Evolutionary conservation across 1,140 invertebrate species (phyloP), one percentile per base, ranked within the genome.

Genomic region (Drosophila pruinosa): DNA sequence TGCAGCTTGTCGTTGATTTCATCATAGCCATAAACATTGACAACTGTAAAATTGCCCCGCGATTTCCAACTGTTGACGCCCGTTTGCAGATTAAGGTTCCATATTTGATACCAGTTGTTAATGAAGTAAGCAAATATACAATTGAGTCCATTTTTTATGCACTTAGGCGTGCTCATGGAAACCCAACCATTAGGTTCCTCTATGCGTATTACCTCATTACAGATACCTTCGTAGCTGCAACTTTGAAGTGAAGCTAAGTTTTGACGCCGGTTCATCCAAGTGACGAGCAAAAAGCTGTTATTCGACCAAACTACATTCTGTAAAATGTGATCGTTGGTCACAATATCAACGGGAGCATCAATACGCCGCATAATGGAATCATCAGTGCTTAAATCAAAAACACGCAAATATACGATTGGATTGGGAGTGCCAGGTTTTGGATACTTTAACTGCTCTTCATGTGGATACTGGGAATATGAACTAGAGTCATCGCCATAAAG

Each of bases 191-290:
- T 41, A 0, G 90, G 88, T 36, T 91, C 90, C 34, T 72, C 52
- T 12, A 91, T 38, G 19, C 78, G 48, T 2, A 54, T 90, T 0
- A 83, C 89, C 52, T 90, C 82, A 0, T 3, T 43, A 8, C 91
- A 91, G 7, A 14, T 67, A 1, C 89, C 86, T 6, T 17, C 7
- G 12, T 75, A 31, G 4, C 36, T 75, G 63, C 86, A 90, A 39
- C 61, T 72, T 58, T 91, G 89, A 4, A 92, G 67, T 43, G 93
- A 92, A 58, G 90, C 85, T 4, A 93, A 85, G 90, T 97, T 98
- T 92, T 98, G 97, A 36, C 95, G 93, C 70, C 97, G 93, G 79
- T 97, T 97, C 91, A 97, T 93, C 96, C 97, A 98, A 15, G 95
- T 93, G 0, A 96, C 94, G 6, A 94, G 92, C 4, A 97, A 81